phyloP scores from a whole-genome alignment of 2,888 invertebrate genomes.

The Yponomeuta evonymella region DNA sequence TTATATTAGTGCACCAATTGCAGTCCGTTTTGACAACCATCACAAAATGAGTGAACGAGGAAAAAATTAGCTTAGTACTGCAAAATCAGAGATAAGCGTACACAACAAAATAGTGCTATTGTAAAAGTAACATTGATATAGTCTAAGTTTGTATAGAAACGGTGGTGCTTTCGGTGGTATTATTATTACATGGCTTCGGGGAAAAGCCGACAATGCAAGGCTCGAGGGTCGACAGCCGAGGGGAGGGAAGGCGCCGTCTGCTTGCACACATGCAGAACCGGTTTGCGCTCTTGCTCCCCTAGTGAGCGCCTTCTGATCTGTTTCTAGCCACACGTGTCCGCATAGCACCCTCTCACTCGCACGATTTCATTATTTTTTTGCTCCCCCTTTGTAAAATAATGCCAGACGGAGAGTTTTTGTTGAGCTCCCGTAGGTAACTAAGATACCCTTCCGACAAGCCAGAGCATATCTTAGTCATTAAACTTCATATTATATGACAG shows the following conservation, averaged over 20 bases:
- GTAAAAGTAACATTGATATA: not conserved
- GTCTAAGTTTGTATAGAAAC: slow-evolving; percentile 8
- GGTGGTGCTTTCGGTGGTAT: slow-evolving; percentile 28
- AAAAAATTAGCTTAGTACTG: not conserved
- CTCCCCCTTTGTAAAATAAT: slow-evolving; percentile 67
- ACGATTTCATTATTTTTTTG: slow-evolving; percentile 71
- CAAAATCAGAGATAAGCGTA: not conserved
- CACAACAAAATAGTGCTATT: not conserved
- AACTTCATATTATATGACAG: not conserved
- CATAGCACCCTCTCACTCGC: slow-evolving; percentile 58
- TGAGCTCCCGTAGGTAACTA: slow-evolving; percentile 55
- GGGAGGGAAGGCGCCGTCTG: slow-evolving; percentile 61
- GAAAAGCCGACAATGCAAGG: slow-evolving; percentile 65
- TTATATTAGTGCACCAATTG: slow-evolving; percentile 22
- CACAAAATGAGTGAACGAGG: not conserved
- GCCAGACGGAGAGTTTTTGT: slow-evolving; percentile 63
- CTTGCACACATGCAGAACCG: slow-evolving; percentile 73
- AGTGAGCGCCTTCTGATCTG: slow-evolving; percentile 55
- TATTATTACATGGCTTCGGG: slow-evolving; percentile 65
- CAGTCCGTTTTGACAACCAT: slow-evolving; percentile 21
- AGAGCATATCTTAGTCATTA: not conserved
- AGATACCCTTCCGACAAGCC: slow-evolving; percentile 19
- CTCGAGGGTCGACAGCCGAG: slow-evolving; percentile 67
- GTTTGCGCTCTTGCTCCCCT: slow-evolving; percentile 68
- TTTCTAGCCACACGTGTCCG: slow-evolving; percentile 62